Evolutionary conservation across 2,888 invertebrate genomes (phyloP).

Genomic region (Kuschelorhynchus macadamiae): DNA sequence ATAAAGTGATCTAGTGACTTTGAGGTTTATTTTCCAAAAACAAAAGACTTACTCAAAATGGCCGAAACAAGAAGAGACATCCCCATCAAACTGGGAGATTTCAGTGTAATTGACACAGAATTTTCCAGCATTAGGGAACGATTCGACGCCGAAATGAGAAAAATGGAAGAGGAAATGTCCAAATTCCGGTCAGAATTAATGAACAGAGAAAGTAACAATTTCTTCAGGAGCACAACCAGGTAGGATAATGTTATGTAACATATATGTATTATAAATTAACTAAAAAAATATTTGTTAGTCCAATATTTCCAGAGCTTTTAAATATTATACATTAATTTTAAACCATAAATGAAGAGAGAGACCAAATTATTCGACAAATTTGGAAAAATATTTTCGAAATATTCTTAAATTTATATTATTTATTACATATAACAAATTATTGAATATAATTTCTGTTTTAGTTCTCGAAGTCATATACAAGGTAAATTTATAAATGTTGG

Average conservation of each 20-base stretch:
- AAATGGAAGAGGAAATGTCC: slow-evolving; percentile 99
- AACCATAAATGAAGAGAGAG: too few species aligned
- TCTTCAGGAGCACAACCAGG: slow-evolving; percentile 92
- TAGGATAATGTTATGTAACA: too few species aligned
- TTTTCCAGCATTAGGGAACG: slow-evolving; percentile 96
- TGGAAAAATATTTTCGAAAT: too few species aligned
- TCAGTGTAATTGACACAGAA: slow-evolving; percentile 96
- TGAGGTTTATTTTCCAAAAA: slow-evolving; percentile 11
- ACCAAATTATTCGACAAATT: too few species aligned
- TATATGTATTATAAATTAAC: neutral
- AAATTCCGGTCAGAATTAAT: slow-evolving; percentile 93
- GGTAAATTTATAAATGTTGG: too few species aligned
- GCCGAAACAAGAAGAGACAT: slow-evolving; percentile 87
- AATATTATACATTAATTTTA: too few species aligned
- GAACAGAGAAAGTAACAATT: slow-evolving; percentile 92
- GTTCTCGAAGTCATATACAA: too few species aligned
- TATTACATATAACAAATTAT: too few species aligned
- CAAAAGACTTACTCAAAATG: slow-evolving; percentile 71
- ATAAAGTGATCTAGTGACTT: slow-evolving; percentile 20
- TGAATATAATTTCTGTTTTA: too few species aligned
- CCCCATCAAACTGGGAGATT: slow-evolving; percentile 94
- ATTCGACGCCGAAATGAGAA: slow-evolving; percentile 97
- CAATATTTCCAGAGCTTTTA: too few species aligned
- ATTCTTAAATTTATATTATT: too few species aligned
- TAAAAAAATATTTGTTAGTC: too few species aligned